Percentiles rank a stretch among this genome's conserved stretches.
These are phyloP conservation scores for human DNA, from an alignment of 2,113 vertebrate genomes.

Conservation along the genomic window GRCh38 chr18:8832001-8832500, in stretches of 20 bases:
- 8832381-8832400: conserved; percentile 65
- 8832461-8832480: conserved; percentile 95
- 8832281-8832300: conserved; percentile 86
- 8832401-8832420: conserved; percentile 84
- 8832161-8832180: conserved; percentile 85
- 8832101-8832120: conserved; percentile 81
- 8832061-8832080: conserved; percentile 81
- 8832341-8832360: conserved; percentile 80
- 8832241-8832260: conserved; percentile 82
- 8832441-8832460: conserved; percentile 89
- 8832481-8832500: conserved; percentile 85
- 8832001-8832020: conserved; percentile 89
- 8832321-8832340: conserved; percentile 81
- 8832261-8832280: conserved; percentile 73
- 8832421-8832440: conserved; percentile 86
- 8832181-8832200: conserved; percentile 82
- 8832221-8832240: conserved; percentile 78
- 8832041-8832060: conserved; percentile 88
- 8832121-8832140: conserved; percentile 83
- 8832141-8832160: conserved; percentile 78
- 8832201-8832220: conserved; percentile 75
- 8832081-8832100: conserved; percentile 82
- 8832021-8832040: conserved; percentile 90
- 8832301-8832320: conserved; percentile 83
- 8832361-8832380: conserved; percentile 75